Conservation (phyloP, 2,888 invertebrate genomes). For the Sinopyrophorus schimmeli region DNA sequence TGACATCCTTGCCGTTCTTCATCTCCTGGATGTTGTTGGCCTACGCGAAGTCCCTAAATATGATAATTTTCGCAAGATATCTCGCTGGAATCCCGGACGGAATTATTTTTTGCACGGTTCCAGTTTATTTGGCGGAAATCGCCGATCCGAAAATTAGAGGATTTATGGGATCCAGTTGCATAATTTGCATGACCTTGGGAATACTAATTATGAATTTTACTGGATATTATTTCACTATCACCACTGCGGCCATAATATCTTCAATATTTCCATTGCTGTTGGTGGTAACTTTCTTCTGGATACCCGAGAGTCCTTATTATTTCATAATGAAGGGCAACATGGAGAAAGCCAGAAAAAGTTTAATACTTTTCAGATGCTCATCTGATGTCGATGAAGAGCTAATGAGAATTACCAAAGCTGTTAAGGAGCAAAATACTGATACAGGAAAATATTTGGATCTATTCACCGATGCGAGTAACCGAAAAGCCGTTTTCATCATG, state of each 20-base stretch:
- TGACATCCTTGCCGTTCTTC: constrained; percentile 58
- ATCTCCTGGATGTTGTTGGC: too few species aligned
- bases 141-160: constrained; percentile 63
- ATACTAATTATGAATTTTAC: constrained; percentile 65
- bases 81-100: constrained; percentile 57
- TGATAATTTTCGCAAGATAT: constrained; percentile 59
- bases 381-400: constrained; percentile 56
- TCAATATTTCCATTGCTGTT: constrained; percentile 61
- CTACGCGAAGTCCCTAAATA: constrained; percentile 59
- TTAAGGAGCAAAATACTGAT: constrained; percentile 48
- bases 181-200: constrained; percentile 61
- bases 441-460: constrained; percentile 59
- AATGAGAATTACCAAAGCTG: constrained; percentile 38
- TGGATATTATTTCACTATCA: constrained; percentile 61
- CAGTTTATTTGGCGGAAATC: constrained; percentile 65
- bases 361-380: constrained; percentile 62
- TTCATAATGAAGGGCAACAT: constrained; percentile 49
- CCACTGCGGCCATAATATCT: constrained; percentile 59
- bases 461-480: constrained; percentile 59
- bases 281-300: constrained; percentile 60
- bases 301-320: constrained; percentile 67
- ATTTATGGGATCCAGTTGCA: constrained; percentile 65
- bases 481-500: constrained; percentile 64
- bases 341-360: constrained; percentile 55
- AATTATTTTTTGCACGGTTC: constrained; percentile 55